Percentiles rank a stretch among this genome's conserved stretches.
Evolutionary conservation across 1,140 invertebrate species (phyloP).

Genomic region (Oppia nitens): DNA sequence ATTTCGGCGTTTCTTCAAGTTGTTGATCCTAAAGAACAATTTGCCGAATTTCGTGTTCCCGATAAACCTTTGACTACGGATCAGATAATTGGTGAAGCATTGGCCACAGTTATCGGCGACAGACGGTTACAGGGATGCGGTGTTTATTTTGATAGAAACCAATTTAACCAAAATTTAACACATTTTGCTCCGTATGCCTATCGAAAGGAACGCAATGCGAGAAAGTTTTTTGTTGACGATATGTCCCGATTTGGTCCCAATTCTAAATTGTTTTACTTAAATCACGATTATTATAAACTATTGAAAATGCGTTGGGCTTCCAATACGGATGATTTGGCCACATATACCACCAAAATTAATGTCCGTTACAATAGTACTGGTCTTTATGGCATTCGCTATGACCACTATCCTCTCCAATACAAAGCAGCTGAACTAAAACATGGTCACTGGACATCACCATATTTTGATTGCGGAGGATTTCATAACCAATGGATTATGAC

Average conservation of each 20-base stretch:
- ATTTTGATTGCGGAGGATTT: slow-evolving; percentile 79
- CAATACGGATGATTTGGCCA: slow-evolving; percentile 78
- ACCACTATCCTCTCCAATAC: slow-evolving; percentile 76
- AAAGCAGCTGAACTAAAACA: slow-evolving; percentile 60
- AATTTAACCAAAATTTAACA: slow-evolving; percentile 66
- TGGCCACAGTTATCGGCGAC: slow-evolving; percentile 76
- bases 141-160: slow-evolving; percentile 85
- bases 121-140: slow-evolving; percentile 74
- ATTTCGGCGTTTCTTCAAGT: slow-evolving; percentile 42
- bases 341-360: slow-evolving; percentile 79
- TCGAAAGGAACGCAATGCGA: slow-evolving; percentile 57
- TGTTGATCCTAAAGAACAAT: slow-evolving; percentile 81
- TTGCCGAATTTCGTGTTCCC: slow-evolving; percentile 64
- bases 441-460: slow-evolving; percentile 81
- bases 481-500: slow-evolving; percentile 62
- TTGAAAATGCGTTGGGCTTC: slow-evolving; percentile 82
- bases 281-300: slow-evolving; percentile 66
- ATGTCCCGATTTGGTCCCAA: slow-evolving; percentile 40
- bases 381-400: slow-evolving; percentile 59
- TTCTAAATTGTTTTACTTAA: slow-evolving; percentile 37
- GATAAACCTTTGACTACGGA: slow-evolving; percentile 75
- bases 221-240: slow-evolving; percentile 73
- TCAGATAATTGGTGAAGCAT: slow-evolving; percentile 82
- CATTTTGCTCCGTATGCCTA: slow-evolving; percentile 88
- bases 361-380: slow-evolving; percentile 74